Conservation (phyloP, 35 echinoderm and acorn worm species). For the Stichopus chloronotus region DNA sequence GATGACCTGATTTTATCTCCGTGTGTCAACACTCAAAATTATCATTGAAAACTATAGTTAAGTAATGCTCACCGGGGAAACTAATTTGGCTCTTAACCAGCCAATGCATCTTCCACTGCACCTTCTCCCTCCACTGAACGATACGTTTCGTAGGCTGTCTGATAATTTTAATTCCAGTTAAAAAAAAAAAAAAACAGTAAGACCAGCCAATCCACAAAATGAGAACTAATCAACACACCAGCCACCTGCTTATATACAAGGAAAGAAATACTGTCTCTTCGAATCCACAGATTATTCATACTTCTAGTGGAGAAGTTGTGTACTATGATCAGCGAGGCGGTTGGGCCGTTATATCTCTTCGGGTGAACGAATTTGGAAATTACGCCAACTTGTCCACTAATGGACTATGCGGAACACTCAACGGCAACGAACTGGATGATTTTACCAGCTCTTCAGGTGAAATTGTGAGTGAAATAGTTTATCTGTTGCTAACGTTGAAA, state of each 20-base stretch:
- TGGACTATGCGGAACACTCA: not conserved
- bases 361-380: not conserved
- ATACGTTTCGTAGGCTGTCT: not conserved
- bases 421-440: conserved; percentile 12
- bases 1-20: no score
- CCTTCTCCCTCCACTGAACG: no score
- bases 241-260: not conserved
- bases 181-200: not conserved
- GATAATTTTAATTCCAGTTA: not conserved
- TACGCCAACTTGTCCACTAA: not conserved
- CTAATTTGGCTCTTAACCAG: no score
- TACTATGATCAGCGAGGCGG: not conserved
- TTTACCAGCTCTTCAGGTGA: not conserved
- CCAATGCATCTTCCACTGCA: no score
- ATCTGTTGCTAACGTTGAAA: no score
- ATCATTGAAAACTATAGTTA: no score
- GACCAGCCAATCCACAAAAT: not conserved
- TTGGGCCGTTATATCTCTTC: not conserved
- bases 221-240: not conserved
- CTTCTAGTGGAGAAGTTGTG: not conserved
- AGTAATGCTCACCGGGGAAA: no score
- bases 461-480: not conserved
- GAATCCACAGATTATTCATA: not conserved
- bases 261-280: not conserved
- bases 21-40: no score